Conservation (phyloP, 2,888 invertebrate genomes). For the Megaustenia siamemsis region DNA sequence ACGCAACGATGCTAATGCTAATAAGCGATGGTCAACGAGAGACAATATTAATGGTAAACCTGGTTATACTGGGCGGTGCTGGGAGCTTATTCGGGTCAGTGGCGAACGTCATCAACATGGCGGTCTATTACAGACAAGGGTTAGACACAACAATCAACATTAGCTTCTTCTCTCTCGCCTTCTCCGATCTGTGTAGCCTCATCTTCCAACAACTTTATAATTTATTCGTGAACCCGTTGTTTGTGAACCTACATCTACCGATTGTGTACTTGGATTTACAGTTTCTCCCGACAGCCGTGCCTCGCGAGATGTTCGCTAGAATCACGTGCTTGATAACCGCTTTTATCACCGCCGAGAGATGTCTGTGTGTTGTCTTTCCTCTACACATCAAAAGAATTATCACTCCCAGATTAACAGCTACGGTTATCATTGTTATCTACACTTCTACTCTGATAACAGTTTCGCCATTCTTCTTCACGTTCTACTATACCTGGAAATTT, state of each 20-base stretch:
- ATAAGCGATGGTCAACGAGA: no score
- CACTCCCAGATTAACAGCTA: no score
- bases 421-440: neutral
- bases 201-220: neutral
- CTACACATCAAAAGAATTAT: neutral
- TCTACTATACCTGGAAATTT: neutral
- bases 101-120: no score
- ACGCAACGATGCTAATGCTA: no score
- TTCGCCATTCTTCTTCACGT: neutral
- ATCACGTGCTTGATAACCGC: neutral
- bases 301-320: neutral
- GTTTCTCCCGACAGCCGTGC: neutral
- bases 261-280: neutral
- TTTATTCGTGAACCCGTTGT: neutral
- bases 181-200: neutral
- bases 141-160: no score
- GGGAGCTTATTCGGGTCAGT: no score
- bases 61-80: no score
- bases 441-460: neutral
- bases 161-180: no score
- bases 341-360: no score
- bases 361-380: neutral
- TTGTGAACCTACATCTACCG: neutral
- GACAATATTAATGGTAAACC: no score
- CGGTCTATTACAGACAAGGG: no score